These are phyloP conservation scores for Anhinga rufa DNA, from an alignment of 2,113 vertebrate genomes.

Conservation along the genomic window DNA sequence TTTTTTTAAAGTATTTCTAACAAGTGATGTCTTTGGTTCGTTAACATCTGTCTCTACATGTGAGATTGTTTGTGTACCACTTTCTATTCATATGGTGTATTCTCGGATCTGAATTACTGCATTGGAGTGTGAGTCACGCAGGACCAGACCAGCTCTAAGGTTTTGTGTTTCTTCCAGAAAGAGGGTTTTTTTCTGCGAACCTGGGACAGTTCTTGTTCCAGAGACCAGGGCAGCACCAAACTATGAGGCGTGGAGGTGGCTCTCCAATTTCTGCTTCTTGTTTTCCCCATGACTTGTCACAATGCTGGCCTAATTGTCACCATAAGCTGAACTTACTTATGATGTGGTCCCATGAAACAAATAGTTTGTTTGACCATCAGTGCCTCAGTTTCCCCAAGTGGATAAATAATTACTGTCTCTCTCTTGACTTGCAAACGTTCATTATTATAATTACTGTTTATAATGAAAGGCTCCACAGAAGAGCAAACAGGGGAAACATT, in stretches of 20 bases:
- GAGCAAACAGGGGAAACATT: background rate
- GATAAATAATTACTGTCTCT: background rate
- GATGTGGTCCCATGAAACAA: background rate
- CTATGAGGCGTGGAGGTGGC: rapidly evolving
- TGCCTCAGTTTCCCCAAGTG: background rate
- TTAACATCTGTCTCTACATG: background rate
- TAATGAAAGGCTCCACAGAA: background rate
- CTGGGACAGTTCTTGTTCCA: background rate
- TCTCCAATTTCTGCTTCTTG: background rate
- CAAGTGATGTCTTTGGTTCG: background rate
- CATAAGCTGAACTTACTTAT: background rate
- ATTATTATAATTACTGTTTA: background rate
- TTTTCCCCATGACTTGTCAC: background rate
- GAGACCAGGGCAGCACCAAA: background rate
- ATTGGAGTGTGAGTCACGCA: background rate
- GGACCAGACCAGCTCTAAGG: background rate
- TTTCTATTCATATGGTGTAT: background rate
- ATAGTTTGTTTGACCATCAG: background rate
- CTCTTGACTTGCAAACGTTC: background rate
- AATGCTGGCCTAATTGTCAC: background rate
- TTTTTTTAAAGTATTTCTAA: background rate
- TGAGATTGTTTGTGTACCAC: too few relatives aligned
- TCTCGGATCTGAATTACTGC: background rate
- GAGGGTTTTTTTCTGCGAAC: background rate
- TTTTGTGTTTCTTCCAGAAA: background rate